Evolutionary conservation across 1,140 invertebrate genomes (phyloP).

Genomic region (Orussus abietinus): DNA sequence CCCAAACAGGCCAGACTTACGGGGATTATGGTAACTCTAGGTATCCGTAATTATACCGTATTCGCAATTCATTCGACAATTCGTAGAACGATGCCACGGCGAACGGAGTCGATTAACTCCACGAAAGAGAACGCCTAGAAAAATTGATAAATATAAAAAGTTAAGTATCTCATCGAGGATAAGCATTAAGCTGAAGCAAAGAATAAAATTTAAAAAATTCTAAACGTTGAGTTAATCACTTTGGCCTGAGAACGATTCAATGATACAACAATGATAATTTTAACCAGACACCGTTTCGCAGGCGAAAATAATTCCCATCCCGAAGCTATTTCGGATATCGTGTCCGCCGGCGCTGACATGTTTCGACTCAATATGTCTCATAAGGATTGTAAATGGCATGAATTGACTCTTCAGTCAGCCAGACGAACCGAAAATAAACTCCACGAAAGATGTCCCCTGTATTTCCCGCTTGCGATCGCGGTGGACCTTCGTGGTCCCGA

Average conservation of each 20-base stretch:
- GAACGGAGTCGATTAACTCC: no score
- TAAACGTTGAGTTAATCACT: no score
- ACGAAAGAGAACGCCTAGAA: no score
- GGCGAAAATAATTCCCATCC: conserved; percentile 17
- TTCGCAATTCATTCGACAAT: no score
- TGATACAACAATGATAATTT: no score
- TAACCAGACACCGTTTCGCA: conserved; percentile 6
- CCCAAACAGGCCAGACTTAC: conserved; percentile 20
- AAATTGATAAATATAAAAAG: no score
- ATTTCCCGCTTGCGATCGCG: conserved; percentile 43
- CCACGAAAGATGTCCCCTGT: conserved; percentile 6
- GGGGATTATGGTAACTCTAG: conserved; percentile 23
- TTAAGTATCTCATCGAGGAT: no score
- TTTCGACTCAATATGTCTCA: conserved; percentile 26
- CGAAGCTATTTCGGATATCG: conserved; percentile 15
- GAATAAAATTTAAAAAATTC: no score
- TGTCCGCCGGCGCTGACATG: conserved; percentile 23
- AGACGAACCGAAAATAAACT: conserved; percentile 12
- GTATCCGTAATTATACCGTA: conserved; percentile 7
- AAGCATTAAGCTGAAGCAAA: no score
- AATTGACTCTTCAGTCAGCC: conserved; percentile 15
- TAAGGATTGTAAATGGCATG: conserved; percentile 20
- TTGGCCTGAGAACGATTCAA: no score
- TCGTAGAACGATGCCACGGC: no score
- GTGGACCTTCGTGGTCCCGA: conserved; percentile 49